Evolutionary conservation across 2,888 invertebrate species (phyloP).

Genomic region (Himalopsyche tibetana): DNA sequence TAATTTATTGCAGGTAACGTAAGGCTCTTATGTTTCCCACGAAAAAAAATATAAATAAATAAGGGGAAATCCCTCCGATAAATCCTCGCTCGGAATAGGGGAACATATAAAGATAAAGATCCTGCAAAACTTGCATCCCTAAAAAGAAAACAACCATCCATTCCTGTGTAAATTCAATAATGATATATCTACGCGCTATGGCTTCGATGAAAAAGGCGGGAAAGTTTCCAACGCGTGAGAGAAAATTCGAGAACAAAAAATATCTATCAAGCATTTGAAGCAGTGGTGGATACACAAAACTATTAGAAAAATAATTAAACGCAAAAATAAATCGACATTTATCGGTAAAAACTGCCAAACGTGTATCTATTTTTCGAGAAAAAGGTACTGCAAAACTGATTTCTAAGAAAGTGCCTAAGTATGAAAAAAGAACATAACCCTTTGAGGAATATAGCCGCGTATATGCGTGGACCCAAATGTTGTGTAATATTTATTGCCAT

Average conservation of each 20-base stretch:
- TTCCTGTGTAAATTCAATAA: slow-evolving; percentile 60
- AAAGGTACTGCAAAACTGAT: too few relatives aligned
- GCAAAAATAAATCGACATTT: too few relatives aligned
- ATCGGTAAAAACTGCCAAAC: too few relatives aligned
- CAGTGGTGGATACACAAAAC: not conserved
- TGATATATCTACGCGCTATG: slow-evolving; percentile 54
- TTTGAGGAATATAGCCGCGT: too few relatives aligned
- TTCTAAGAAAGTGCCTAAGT: too few relatives aligned
- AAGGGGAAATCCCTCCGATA: slow-evolving; percentile 54
- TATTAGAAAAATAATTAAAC: not conserved
- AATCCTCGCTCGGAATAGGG: slow-evolving; percentile 53
- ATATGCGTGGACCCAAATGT: too few relatives aligned
- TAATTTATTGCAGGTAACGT: slow-evolving; percentile 52
- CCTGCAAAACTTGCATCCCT: slow-evolving; percentile 60
- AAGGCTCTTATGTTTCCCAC: slow-evolving; percentile 35
- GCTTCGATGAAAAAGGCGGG: slow-evolving; percentile 53
- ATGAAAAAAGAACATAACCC: too few relatives aligned
- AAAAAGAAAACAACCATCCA: slow-evolving; percentile 54
- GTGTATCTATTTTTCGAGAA: too few relatives aligned
- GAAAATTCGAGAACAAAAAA: slow-evolving; percentile 41
- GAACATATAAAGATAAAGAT: slow-evolving; percentile 58
- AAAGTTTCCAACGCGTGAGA: slow-evolving; percentile 43
- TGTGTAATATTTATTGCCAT: too few relatives aligned
- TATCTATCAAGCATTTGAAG: slow-evolving; percentile 6
- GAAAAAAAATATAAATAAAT: slow-evolving; percentile 49